These are phyloP conservation scores for Idaea aversata DNA, from an alignment of 2,888 invertebrate genomes.

Conservation along the genomic window DNA sequence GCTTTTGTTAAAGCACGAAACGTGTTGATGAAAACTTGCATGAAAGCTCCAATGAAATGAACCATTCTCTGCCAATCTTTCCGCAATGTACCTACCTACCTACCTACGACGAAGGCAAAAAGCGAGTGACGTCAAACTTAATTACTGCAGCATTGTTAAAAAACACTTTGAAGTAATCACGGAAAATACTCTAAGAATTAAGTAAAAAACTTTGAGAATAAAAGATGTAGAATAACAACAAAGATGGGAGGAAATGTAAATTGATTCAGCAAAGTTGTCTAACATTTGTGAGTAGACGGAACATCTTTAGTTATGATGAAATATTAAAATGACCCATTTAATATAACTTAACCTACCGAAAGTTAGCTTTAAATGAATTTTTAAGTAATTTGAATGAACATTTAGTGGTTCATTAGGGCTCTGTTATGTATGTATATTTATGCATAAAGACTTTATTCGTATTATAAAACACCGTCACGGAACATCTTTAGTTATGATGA, in stretches of 20 bases:
- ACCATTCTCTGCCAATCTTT: neutral
- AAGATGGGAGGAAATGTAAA: slow-evolving; percentile 12
- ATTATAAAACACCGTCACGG: too few relatives aligned
- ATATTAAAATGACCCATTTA: too few relatives aligned
- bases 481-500: too few relatives aligned
- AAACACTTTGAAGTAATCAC: neutral
- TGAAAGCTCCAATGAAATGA: neutral
- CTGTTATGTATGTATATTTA: too few relatives aligned
- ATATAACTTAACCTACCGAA: too few relatives aligned
- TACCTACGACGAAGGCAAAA: neutral
- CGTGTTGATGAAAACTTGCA: neutral
- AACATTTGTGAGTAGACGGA: neutral
- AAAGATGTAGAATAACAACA: slow-evolving; percentile 6
- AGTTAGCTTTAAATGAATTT: too few relatives aligned
- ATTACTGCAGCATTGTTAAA: slow-evolving; percentile 1
- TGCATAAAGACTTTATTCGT: too few relatives aligned
- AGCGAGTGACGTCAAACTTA: neutral
- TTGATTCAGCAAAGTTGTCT: slow-evolving; percentile 11
- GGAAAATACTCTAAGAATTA: neutral
- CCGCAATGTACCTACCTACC: neutral
- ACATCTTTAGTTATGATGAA: too few relatives aligned
- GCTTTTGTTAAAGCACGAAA: neutral
- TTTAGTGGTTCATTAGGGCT: too few relatives aligned
- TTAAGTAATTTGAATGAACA: too few relatives aligned
- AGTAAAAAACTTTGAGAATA: slow-evolving; percentile 8